Percentiles rank a stretch among this genome's conserved stretches.
phyloP scores from a whole-genome alignment of 1,140 invertebrate genomes.

The Cydia pomonella region DNA sequence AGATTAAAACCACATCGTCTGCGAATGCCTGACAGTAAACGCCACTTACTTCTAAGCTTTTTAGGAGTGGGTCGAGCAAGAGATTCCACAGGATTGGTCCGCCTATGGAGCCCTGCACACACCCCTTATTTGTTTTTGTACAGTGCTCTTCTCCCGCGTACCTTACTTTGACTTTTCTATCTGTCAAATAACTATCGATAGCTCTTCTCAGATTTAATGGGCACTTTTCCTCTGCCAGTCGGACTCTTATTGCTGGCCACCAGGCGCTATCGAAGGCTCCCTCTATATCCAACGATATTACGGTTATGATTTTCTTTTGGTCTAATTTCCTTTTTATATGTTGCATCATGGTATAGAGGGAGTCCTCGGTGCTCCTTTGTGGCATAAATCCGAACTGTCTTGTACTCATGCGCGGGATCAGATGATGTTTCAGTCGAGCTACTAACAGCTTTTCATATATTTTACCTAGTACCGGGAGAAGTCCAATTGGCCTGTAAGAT shows the following conservation, averaged over 20 bases:
- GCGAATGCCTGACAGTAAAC: no score
- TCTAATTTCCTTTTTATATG: no score
- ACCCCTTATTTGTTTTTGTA: conserved; percentile 24
- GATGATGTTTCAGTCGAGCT: background rate
- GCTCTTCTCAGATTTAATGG: conserved; percentile 32
- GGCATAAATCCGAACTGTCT: background rate
- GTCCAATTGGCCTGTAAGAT: conserved; percentile 37
- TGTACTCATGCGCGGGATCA: background rate
- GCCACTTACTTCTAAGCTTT: no score
- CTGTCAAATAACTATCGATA: conserved; percentile 34
- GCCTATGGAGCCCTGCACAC: no score
- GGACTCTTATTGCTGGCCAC: no score
- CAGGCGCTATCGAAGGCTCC: no score
- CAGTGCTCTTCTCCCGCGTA: conserved; percentile 35
- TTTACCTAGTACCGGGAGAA: conserved; percentile 35
- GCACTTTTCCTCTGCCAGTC: conserved; percentile 37
- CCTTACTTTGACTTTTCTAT: conserved; percentile 35
- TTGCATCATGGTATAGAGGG: no score
- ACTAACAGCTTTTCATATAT: conserved; percentile 36
- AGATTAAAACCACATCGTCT: no score
- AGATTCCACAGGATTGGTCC: background rate
- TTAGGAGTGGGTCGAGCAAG: no score
- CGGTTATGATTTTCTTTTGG: no score
- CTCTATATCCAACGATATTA: no score
- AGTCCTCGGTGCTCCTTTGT: no score